Base-by-base conservation (phyloP, 64 coral and sea anemone genomes). In the Stichodactyla mertensii region DNA sequence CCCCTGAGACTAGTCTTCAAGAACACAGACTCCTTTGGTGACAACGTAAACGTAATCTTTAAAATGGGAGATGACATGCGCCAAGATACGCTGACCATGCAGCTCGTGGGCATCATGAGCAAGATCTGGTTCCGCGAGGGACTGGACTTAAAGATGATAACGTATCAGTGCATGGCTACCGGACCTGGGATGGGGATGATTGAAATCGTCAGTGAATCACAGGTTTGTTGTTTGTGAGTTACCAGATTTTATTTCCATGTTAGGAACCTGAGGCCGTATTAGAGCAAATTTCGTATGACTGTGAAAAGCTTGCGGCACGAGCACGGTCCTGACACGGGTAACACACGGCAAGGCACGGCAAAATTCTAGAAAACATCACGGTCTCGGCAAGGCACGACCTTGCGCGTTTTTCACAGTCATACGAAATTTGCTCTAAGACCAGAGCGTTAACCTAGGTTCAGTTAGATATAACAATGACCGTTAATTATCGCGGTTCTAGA, bases 71-170 rank as follows among this genome's bases (percentile, higher is more conserved):
- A 99, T 82, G 96, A 99, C 54, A 84, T 99, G 85, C 91, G 96
- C 28, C 93, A 98, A 88, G 96, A 99, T 78, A 80, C 90, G 19
- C 85, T 99, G 36, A 92, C 93, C 64, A 95, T 99, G 96, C 92
- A 99, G 88, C 78, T 99, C 23, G 90, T 99, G 36, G 96, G 93
- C 28, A 99, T 99, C 84, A 99, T 99, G 90, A 99, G 91, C 60
- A 99, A 99, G 85, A 92, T 99, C 51, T 99, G 96, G 96, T 88
- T 99, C 54, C 87, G 91, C 58, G 96, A 99, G 74, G 96, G 96
- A 67, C 91, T 99, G 55, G 93, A 99, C 77, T 86, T 99, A 8
- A 99, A 95, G 83, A 95, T 99, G 88, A 94, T 99, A 10, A 99
- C 96, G 10, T 99, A 99, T 71, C 85, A 92, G 61, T 99, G 96